A percentile compares a stretch with the other conserved stretches of the same genome.
Conservation (phyloP, 2,113 vertebrate species). For the Miniopterus natalensis region DNA sequence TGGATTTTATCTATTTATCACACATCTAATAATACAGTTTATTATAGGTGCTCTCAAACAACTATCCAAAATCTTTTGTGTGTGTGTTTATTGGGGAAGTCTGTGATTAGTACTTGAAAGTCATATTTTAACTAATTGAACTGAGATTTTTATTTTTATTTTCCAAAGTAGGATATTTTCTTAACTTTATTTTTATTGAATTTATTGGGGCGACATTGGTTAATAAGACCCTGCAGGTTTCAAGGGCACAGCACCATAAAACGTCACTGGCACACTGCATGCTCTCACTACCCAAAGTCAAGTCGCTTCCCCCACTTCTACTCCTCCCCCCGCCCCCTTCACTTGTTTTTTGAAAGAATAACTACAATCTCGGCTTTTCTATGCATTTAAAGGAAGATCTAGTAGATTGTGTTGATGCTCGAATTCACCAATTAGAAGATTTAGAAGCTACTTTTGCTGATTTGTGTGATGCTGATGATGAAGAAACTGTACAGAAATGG, state of each 20-base stretch:
- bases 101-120: neutral
- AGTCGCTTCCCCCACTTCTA: too few relatives aligned
- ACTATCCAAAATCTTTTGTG: neutral
- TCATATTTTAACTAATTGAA: neutral
- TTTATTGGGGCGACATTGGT: neutral
- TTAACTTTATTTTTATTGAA: neutral
- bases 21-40: neutral
- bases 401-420: slow-evolving; percentile 93
- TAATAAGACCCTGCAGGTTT: too few relatives aligned
- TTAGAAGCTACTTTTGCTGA: slow-evolving; percentile 96
- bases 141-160: neutral
- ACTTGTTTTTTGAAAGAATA: slow-evolving; percentile 56
- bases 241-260: too few relatives aligned
- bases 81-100: slow-evolving; percentile 11
- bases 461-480: slow-evolving; percentile 93
- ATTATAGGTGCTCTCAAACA: neutral
- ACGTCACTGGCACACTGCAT: too few relatives aligned
- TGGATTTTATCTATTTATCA: neutral
- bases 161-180: neutral
- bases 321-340: neutral
- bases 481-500: slow-evolving; percentile 92
- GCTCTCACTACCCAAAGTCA: too few relatives aligned
- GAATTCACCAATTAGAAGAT: slow-evolving; percentile 94
- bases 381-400: slow-evolving; percentile 88
- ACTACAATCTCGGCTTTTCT: slow-evolving; percentile 54